A percentile compares a stretch with the other conserved stretches of the same genome.
phyloP scores from a whole-genome alignment of 2,888 invertebrate genomes.

The Eupithecia exiguata region DNA sequence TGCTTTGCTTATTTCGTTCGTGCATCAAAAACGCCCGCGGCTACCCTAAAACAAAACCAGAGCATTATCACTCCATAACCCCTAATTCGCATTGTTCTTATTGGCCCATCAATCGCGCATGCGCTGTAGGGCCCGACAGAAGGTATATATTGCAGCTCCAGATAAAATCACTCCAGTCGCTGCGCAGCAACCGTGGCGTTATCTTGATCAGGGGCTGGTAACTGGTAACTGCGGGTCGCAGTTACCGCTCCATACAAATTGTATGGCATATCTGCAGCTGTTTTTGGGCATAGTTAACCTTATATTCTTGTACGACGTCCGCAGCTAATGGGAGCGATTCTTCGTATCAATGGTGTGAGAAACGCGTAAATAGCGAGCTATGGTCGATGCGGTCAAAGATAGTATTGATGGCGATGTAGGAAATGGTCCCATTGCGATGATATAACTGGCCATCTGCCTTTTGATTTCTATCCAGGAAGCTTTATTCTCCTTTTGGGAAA shows the following conservation, averaged over 20 bases:
- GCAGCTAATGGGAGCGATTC: conserved; percentile 75
- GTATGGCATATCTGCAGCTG: conserved; percentile 79
- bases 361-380: conserved; percentile 56
- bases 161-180: conserved; percentile 75
- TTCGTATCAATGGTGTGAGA: conserved; percentile 71
- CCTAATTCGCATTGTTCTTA: conserved; percentile 73
- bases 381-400: conserved; percentile 52
- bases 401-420: conserved; percentile 56
- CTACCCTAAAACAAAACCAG: conserved; percentile 34
- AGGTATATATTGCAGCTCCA: conserved; percentile 65
- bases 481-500: conserved; percentile 5
- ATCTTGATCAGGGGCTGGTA: conserved; percentile 68
- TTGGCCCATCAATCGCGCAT: conserved; percentile 77
- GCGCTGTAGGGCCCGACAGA: conserved; percentile 61
- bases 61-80: conserved; percentile 48
- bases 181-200: conserved; percentile 68
- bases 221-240: conserved; percentile 70
- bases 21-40: conserved; percentile 22
- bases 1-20: conserved; percentile 17
- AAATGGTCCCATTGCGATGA: conserved; percentile 45
- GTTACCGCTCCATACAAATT: conserved; percentile 77
- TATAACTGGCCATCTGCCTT: conserved; percentile 30
- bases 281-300: conserved; percentile 83
- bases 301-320: conserved; percentile 75
- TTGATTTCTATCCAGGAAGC: conserved; percentile 16